Evolutionary conservation across 2,113 vertebrate genomes (phyloP).

Genomic region (Brienomyrus longianalis): DNA sequence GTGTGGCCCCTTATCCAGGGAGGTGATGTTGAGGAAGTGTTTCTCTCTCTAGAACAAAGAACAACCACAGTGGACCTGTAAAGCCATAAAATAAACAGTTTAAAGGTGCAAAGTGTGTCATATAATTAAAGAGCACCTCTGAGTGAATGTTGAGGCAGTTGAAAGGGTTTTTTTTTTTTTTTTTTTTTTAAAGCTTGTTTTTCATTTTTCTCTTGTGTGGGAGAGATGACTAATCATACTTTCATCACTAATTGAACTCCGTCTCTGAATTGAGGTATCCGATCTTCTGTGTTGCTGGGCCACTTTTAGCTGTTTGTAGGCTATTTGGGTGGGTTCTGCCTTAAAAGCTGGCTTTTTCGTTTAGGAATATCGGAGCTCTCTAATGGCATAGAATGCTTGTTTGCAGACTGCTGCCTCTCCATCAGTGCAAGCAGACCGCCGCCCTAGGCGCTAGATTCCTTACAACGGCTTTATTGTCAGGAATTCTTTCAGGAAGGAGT

Average conservation of each 20-base stretch:
- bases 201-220: slow-evolving; percentile 5
- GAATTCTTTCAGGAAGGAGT: slow-evolving; percentile 28
- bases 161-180: not conserved
- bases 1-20: not conserved
- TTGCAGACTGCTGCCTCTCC: not conserved
- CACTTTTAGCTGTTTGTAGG: not conserved
- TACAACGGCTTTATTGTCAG: slow-evolving; percentile 9
- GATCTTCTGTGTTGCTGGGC: not conserved
- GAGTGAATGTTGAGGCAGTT: not conserved
- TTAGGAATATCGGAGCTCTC: not conserved
- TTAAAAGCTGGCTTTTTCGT: not conserved
- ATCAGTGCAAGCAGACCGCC: not conserved
- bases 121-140: slow-evolving; percentile 13
- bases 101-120: slow-evolving; percentile 16
- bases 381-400: not conserved
- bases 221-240: slow-evolving; percentile 15
- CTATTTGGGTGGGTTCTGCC: not conserved
- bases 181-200: not conserved
- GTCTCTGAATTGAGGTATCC: not conserved
- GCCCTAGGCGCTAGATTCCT: slow-evolving; percentile 12
- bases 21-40: not conserved
- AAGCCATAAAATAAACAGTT: slow-evolving; percentile 3
- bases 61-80: not conserved
- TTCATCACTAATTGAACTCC: not conserved
- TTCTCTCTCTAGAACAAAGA: not conserved